Percentiles rank a stretch among this genome's conserved stretches.
These are phyloP conservation scores for Micronycteris hirsuta DNA, from an alignment of 2,113 vertebrate genomes.

Conservation along the genomic window DNA sequence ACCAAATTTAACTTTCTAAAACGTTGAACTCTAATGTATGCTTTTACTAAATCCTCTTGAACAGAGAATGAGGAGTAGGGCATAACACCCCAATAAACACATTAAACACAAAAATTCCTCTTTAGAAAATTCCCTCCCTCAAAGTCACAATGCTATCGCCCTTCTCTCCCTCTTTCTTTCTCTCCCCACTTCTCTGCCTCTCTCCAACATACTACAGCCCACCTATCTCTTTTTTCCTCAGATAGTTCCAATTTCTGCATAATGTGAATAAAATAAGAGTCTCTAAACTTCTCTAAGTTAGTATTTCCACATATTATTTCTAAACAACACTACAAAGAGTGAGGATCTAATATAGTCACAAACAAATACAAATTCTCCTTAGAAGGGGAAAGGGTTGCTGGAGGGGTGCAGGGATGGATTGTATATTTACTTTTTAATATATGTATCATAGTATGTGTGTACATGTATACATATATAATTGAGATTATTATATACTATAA, in stretches of 20 bases:
- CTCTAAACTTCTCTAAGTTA: neutral
- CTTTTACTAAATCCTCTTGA: neutral
- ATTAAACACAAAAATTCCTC: neutral
- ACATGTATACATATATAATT: neutral
- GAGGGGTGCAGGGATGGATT: neutral
- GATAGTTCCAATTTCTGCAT: neutral
- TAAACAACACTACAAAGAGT: neutral
- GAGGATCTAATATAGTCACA: constrained; percentile 6
- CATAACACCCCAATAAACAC: neutral
- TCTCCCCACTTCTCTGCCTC: neutral
- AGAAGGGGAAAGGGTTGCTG: neutral
- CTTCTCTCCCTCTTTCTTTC: neutral
- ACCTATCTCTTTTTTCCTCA: neutral
- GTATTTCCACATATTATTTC: neutral
- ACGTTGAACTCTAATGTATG: neutral
- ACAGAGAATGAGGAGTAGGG: neutral
- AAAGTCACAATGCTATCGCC: neutral
- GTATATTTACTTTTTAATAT: neutral
- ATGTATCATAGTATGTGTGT: neutral
- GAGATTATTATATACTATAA: neutral
- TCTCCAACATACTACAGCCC: neutral
- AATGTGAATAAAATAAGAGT: neutral
- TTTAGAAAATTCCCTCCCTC: constrained; percentile 2
- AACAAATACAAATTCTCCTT: constrained; percentile 12
- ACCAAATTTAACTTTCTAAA: constrained; percentile 10